Evolutionary conservation across 2,113 vertebrate genomes (phyloP), one percentile per base, ranked within the genome.

Genomic region (Hippolais icterina): DNA sequence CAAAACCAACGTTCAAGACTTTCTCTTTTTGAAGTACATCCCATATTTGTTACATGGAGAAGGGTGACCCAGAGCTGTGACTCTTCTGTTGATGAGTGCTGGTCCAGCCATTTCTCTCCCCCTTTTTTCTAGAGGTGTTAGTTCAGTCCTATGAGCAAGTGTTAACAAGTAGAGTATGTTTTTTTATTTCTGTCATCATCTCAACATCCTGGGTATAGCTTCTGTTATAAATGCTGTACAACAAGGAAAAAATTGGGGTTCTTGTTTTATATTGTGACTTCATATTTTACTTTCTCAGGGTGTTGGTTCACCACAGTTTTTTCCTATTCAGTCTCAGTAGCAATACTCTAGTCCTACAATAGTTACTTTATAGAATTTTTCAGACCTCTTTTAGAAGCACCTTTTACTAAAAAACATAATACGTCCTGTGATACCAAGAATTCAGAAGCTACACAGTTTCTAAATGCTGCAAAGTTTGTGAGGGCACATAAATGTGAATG

Each of bases 191-290:
- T 80, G 78, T 54, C 23, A 5, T 75, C n/a, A 29, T 39, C 52
- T 91, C 61, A 56, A 42, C 57, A 79, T 71, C 69, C 57, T 59
- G 13, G 9, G 35, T 25, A 10, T 21, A 66, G 33, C 6, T 96
- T 80, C 75, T 6, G 2, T 79, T 79, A 46, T 35, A 63, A 90
- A 42, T 63, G 59, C 27, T 21, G 25, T 83, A 42, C 2, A 1
- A 10, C 35, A 78, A 47, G 35, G n/a, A 66, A 46, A 50, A n/a
- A 35, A 18, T 0, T 0, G 5, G 9, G 1, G 1, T 12, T 78
- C 18, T 33, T 70, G 19, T 10, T 78, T 83, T 56, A 20, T 19
- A 1, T 53, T 63, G 16, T 2, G 1, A 28, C 13, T 72, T 69
- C 52, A 33, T 71, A 37, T 72, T 65, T 77, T 86, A 35, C 24